Base-by-base conservation (phyloP, 2,113 vertebrate genomes). In the Seriola aureovittata region DNA sequence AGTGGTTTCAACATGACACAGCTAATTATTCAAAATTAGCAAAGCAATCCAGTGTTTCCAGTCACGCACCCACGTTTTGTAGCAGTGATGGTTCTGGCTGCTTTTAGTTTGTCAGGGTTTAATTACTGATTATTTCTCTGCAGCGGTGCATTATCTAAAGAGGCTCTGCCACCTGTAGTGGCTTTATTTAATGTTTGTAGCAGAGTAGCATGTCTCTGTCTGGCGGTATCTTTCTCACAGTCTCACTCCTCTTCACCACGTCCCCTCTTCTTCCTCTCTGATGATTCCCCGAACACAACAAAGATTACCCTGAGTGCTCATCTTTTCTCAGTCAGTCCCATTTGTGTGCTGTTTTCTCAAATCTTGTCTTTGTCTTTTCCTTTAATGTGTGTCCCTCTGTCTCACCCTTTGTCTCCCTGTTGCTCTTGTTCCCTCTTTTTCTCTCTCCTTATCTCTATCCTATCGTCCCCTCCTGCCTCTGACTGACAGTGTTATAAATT, bases 401-500 rank as follows among this genome's bases (percentile, higher is more conserved):
- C 78, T 80, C 65, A 23, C 60, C 66, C 64, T 68, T 70, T 68
- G 36, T 62, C 14, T 67, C 72, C 34, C 29, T 29, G n/a, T 67
- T 29, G n/a, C 68, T 79, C 48, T 25, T 36, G n/a, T 17, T 55
- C 29, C 70, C 60, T 71, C 34, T 8, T 21, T 54, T 44, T 38
- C 23, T 71, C 78, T 81, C 25, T 32, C 23, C 65, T 78, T 90
- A 85, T 89, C 85, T 86, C 85, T 29, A 74, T 75, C 75, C 78
- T 73, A 76, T 77, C 79, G 11, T 67, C 50, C 76, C 82, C 69
- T 57, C 72, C 67, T 58, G 52, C 83, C 62, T 68, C 75, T 92
- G 92, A 94, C 80, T 94, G 93, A 93, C 93, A 92, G 88, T 75
- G 84, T 78, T 90, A 91, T 90, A 92, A 93, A 94, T 92, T 92